Evolutionary conservation across 2,797 vertebrate species (phyloP), one percentile per base, ranked within the genome.

Genomic region (Gallinago stenura): DNA sequence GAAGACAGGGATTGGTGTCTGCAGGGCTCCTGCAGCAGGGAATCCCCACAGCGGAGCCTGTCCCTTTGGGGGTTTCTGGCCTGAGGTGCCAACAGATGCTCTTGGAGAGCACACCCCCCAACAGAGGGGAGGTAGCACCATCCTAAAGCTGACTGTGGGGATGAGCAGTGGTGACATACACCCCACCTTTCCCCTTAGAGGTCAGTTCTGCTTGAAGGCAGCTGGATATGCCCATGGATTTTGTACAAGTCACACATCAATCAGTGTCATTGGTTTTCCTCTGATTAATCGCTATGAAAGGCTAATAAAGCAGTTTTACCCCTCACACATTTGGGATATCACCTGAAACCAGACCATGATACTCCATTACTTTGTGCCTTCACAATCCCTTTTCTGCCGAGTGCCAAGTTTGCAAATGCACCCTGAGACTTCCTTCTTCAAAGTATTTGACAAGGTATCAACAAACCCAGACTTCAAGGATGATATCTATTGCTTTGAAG

Each of bases 401-500:
- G 41, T 50, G 51, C 48, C 37, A 78, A 71, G 65, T 86, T 95
- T 94, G 31, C 17, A 95, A 93, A 94, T 53, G 72, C 4, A 69
- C 76, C 33, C 24, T 12, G 1, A 92, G 61, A 87, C 39, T 87
- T 92, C 39, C 62, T 76, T 89, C 91, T 84, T 89, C 88, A 81
- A 94, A 95, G 83, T 83, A 51, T 72, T 84, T 84, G 68, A 95
- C 61, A 83, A 50, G 75, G 69, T 77, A 81, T 88, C 93, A 97
- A 87, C 70, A 95, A 97, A 60, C 43, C 68, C 43, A 71, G 62
- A 75, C 72, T 78, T 89, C 87, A 93, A 65, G 92, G 26, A 54
- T 51, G 31, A 17, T 69, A 69, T 73, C 46, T 88, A 88, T 69
- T 91, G 39, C 75, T 96, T 95, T 86, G 84, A 95, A 90, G 69